phyloP scores from a whole-genome alignment of 2,113 vertebrate species.

The Oreochromis tanganicae region DNA sequence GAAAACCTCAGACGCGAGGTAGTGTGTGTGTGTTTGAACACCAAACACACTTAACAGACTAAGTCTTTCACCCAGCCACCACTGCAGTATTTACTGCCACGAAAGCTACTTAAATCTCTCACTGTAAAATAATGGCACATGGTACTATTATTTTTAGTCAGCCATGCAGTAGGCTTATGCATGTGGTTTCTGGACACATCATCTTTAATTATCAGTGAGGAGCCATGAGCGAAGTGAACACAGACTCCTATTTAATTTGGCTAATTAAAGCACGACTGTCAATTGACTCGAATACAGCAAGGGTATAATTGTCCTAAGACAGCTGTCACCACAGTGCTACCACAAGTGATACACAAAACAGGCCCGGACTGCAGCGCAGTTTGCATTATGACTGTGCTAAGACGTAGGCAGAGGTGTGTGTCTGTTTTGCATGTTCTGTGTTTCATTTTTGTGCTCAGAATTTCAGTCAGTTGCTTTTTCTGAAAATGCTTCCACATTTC shows the following conservation, averaged over 20 bases:
- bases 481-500: neutral
- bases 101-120: neutral
- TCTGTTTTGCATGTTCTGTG: neutral
- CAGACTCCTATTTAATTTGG: conserved; percentile 47
- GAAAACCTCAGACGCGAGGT: neutral
- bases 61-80: conserved; percentile 17
- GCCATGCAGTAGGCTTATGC: conserved; percentile 18
- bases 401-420: neutral
- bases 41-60: neutral
- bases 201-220: conserved; percentile 53
- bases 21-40: neutral
- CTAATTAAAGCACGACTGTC: conserved; percentile 55
- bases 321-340: conserved; percentile 49
- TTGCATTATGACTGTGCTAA: neutral
- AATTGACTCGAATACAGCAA: conserved; percentile 45
- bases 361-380: conserved; percentile 13
- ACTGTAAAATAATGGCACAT: conserved; percentile 21
- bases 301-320: conserved; percentile 57
- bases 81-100: neutral
- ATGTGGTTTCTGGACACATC: conserved; percentile 52
- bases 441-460: neutral
- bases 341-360: conserved; percentile 38
- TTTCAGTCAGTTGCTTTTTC: neutral
- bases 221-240: conserved; percentile 34
- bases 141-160: conserved; percentile 46